phyloP scores from a whole-genome alignment of 2,797 vertebrate species.

The Tokudaia tokunoshimensis region DNA sequence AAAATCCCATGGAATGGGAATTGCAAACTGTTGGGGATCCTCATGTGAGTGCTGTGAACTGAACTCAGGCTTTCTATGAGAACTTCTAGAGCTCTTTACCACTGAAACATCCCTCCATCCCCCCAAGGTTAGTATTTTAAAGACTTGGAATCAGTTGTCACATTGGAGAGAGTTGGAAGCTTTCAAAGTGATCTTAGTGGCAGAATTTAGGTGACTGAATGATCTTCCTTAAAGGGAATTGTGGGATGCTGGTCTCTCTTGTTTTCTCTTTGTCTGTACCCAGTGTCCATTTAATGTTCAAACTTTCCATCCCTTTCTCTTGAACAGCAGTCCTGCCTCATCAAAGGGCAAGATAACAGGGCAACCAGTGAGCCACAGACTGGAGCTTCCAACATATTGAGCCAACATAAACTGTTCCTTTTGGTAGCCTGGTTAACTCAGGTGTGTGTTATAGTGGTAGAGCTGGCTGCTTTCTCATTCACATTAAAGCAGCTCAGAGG shows the following conservation, averaged over 20 bases:
- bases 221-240: not conserved
- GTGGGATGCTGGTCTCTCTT: not conserved
- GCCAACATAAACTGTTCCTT: not conserved
- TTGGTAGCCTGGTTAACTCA: not conserved
- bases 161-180: not conserved
- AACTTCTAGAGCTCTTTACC: not conserved
- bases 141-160: not conserved
- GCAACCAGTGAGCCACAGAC: no score
- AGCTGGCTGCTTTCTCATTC: not conserved
- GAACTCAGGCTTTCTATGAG: not conserved
- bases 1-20: not conserved
- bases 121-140: not conserved
- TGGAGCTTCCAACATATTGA: not conserved
- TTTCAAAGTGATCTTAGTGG: not conserved
- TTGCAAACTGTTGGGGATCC: no score
- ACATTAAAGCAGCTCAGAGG: not conserved
- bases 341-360: not conserved
- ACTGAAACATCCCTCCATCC: not conserved
- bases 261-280: not conserved
- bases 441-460: not conserved
- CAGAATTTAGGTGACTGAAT: not conserved
- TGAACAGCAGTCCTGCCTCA: no score
- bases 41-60: not conserved
- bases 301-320: fast-evolving
- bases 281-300: not conserved